Evolutionary conservation across 2,113 vertebrate genomes (phyloP), one percentile per base, ranked within the genome.

Genomic region (Hystrix cristata): DNA sequence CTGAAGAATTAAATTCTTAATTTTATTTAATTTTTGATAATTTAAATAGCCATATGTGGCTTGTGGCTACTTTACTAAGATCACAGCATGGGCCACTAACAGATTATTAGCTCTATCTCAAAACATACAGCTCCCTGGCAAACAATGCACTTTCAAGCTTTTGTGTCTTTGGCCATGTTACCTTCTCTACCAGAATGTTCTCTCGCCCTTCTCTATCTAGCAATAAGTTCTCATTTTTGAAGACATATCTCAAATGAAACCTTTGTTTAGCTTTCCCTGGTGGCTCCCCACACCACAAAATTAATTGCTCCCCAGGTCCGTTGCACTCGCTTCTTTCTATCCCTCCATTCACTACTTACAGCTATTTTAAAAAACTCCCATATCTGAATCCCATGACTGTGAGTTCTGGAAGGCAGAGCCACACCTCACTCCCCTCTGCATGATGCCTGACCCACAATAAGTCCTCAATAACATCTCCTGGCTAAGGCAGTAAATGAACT

Each of bases 11-110:
- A 59, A 89, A 59, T 80, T 86, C 25, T 53, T 34, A 89, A 89
- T 48, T 95, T 95, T 27, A 55, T 87, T 96, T 95, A 46, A 86
- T 92, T 95, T 90, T 65, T 62, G 62, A 86, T 92, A 2, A 94
- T 71, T 91, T 92, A 91, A 93, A 85, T 31, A 95, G 59, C 51
- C 71, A 60, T 2, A 62, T 78, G 84, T 87, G 80, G 43, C 62
- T n/a, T 60, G 8, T 2, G 15, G 72, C 85, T 95, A 88, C 91
- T 72, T 90, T 69, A 90, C 0, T 11, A 14, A 38, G 19, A 81
- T 31, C 38, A 78, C 34, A 86, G 11, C 46, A 64, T 86, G 67
- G n/a, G 19, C 46, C 51, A 88, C 64, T 80, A 74, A 51, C 2
- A 87, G 15, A 59, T 43, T 15, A 92, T 59, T 55, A 27, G n/a